Evolutionary conservation across 2,888 invertebrate species (phyloP), one percentile per base, ranked within the genome.

Genomic region (Spilarctia lutea): DNA sequence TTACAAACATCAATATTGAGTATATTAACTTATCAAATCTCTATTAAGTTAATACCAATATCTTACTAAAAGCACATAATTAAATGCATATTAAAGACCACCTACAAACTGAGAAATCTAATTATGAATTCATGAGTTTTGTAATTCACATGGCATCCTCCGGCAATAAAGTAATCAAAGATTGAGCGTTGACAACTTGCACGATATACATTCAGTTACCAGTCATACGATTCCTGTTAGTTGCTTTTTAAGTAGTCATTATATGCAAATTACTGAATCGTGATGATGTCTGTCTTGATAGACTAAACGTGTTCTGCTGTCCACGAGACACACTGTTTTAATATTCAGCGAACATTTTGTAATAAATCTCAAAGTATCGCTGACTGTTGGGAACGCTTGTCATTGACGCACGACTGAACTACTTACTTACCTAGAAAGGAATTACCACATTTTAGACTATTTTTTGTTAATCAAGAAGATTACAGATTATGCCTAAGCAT

Each of bases 171-270:
- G 91, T 86, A 89, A 92, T 92, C 91, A 90, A 85, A 87, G 86
- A 89, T 90, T 88, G 89, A 86, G 88, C 87, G 92, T 91, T 92
- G 92, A 93, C 93, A 91, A 90, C 90, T 88, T 85, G 85, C 87
- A 88, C 84, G 90, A 90, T 90, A 88, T 88, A 89, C 87, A 88
- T 88, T 88, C 86, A 86, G 89, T 81, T 89, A 88, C 89, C 89
- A 86, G 89, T 79, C 84, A 86, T 86, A 89, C 90, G 89, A 90
- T 90, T 90, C 89, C 91, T 88, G 88, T 89, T 90, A 90, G 90
- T 89, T 87, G 90, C 88, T 91, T 93, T 92, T 90, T 91, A 92
- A 93, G 91, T 90, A 93, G 93, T 92, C 91, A 93, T 93, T 93
- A 93, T 93, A 93, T 93, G 93, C 90, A 92, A 93, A 94, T 93